Percentiles rank a stretch among this genome's conserved stretches.
phyloP scores from a whole-genome alignment of 1,140 invertebrate genomes.

The Rhagoletis pomonella region DNA sequence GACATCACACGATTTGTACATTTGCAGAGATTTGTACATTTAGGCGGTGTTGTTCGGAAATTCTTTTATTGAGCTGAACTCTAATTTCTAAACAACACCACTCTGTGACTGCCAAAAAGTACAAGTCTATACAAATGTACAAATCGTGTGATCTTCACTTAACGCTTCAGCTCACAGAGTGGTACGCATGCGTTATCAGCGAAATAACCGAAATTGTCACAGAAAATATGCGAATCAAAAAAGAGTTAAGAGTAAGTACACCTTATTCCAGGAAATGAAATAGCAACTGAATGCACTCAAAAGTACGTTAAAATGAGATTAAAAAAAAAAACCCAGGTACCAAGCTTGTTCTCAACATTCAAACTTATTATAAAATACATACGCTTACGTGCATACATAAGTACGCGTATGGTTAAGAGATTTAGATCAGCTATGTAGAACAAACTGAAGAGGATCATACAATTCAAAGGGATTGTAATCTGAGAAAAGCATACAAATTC shows the following conservation, averaged over 20 bases:
- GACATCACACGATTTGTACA: no score
- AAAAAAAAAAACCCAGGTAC: not conserved
- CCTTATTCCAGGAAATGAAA: conserved; percentile 31
- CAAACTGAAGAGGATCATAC: not conserved
- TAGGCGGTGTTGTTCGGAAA: no score
- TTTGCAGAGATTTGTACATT: no score
- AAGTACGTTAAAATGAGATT: conserved; percentile 19
- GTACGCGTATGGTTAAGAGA: not conserved
- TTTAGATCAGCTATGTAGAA: not conserved
- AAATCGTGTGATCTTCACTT: no score
- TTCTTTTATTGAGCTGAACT: no score
- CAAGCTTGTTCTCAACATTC: not conserved
- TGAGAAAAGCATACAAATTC: conserved; percentile 49
- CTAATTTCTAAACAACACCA: no score
- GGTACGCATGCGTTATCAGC: not conserved
- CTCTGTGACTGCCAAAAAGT: no score
- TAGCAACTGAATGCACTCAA: conserved; percentile 24
- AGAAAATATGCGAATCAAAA: not conserved
- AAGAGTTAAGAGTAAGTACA: no score
- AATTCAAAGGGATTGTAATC: conserved; percentile 5
- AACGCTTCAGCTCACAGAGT: not conserved
- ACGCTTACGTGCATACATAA: not conserved
- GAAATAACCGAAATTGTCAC: conserved; percentile 23
- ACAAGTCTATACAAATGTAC: no score
- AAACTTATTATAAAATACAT: not conserved